Conservation (phyloP, 2,797 vertebrate genomes). For the Salarias fasciatus region DNA sequence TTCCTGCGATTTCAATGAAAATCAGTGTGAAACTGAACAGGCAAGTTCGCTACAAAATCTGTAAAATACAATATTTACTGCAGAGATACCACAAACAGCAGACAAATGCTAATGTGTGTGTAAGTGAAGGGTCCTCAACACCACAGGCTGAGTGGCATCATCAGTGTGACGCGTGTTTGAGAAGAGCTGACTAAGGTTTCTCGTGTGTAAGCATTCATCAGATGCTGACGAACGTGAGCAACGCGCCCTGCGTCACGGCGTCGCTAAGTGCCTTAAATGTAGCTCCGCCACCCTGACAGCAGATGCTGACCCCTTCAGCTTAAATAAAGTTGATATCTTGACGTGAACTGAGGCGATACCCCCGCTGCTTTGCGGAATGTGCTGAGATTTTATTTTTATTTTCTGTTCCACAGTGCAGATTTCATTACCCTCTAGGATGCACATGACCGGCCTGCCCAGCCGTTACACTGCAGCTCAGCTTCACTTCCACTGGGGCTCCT, state of each 20-base stretch:
- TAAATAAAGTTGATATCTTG: constrained; percentile 12
- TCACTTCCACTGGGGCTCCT: constrained; percentile 95
- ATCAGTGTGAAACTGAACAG: constrained; percentile 9
- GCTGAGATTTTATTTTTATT: constrained; percentile 14
- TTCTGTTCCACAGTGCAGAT: constrained; percentile 86
- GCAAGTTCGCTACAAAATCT: constrained; percentile 15
- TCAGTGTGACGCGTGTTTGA: constrained; percentile 39
- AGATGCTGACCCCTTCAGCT: constrained; percentile 2
- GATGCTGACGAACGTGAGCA: constrained; percentile 28
- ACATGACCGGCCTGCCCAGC: constrained; percentile 84
- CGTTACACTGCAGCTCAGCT: constrained; percentile 91
- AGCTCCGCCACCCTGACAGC: constrained; percentile 6
- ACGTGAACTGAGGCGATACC: constrained; percentile 16
- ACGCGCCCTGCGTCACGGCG: constrained; percentile 36
- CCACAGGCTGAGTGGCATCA: constrained; percentile 17
- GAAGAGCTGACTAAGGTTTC: constrained; percentile 59
- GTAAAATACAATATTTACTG: constrained; percentile 18
- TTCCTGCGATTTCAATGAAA: constrained; percentile 18
- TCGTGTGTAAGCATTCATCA: constrained; percentile 49
- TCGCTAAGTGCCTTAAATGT: constrained; percentile 10
- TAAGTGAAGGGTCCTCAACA: constrained; percentile 19
- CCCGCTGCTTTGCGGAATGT: not conserved
- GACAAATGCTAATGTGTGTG: constrained; percentile 56
- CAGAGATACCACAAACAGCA: constrained; percentile 27
- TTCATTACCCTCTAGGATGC: constrained; percentile 86